Conservation (phyloP, 2,888 invertebrate genomes). For the Eumacrocentrus americanus region DNA sequence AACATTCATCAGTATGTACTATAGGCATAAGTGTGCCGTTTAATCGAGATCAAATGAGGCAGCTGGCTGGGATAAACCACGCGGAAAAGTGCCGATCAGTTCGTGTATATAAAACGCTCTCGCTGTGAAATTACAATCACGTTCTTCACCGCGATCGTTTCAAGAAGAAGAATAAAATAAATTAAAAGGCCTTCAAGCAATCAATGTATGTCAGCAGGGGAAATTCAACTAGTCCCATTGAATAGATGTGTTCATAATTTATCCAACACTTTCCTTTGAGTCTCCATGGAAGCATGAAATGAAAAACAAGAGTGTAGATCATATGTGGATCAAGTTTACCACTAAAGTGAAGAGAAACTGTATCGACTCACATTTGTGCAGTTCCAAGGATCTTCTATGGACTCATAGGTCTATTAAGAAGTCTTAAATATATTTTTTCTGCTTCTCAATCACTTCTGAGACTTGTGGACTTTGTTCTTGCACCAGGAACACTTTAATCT, state of each 20-base stretch:
- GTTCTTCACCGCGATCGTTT: too few relatives aligned
- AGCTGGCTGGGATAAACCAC: background rate
- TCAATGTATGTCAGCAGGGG: background rate
- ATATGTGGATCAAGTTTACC: background rate
- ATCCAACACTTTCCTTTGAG: slow-evolving; percentile 23
- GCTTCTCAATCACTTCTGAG: background rate
- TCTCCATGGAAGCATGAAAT: slow-evolving; percentile 11
- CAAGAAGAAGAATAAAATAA: background rate
- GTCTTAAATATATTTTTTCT: background rate
- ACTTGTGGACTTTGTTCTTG: background rate
- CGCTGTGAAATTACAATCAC: background rate
- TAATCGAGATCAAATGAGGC: slow-evolving; percentile 5
- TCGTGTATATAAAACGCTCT: too few relatives aligned
- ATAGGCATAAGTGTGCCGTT: slow-evolving; percentile 5
- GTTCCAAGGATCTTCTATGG: too few relatives aligned
- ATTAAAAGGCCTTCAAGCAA: too few relatives aligned
- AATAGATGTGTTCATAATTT: slow-evolving; percentile 8
- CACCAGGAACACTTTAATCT: background rate
- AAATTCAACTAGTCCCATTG: background rate
- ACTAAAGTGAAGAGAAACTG: background rate
- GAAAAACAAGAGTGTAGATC: background rate
- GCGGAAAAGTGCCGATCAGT: background rate
- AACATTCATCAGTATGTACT: background rate
- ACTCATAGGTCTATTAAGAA: background rate
- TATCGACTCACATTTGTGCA: slow-evolving; percentile 7